Evolutionary conservation across 1,140 invertebrate species (phyloP), one percentile per base, ranked within the genome.

Genomic region (Diorhabda sublineata): DNA sequence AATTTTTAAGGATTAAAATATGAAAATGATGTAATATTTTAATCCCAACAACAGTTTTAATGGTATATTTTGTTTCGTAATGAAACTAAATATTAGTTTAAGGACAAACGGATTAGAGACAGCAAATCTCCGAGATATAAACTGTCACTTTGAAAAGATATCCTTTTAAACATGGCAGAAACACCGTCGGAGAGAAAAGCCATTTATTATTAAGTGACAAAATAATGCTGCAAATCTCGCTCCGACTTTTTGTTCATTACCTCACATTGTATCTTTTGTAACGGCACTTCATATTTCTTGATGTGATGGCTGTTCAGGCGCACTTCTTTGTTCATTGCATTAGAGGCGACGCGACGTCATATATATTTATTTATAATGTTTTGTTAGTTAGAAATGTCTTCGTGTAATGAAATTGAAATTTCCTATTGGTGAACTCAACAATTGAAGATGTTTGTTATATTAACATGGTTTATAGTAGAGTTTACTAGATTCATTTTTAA

Each of bases 71-170:
- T 26, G 26, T 26, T 26, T 26, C 26, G 26, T 52, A n/a, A n/a
- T 62, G 43, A 42, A 45, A n/a, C 45, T 3, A 45, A 62, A 44
- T 47, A 44, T 62, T 62, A 44, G 3, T 62, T 62, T 44, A 43
- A 62, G 26, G 44, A 62, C 61, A 62, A 62, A 44, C 43, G 43
- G 43, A 62, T 62, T 11, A 62, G 8, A 42, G 42, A 45, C 58
- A 44, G 61, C 61, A 62, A 62, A 62, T 62, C 61, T 62, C 61
- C 6, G 61, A 62, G 61, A 62, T 62, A 44, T 44, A 62, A 62
- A 62, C 61, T 62, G 61, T 62, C 61, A 62, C 61, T 62, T 62
- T 44, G 61, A 62, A 62, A 62, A 62, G 42, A 62, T 62, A 62
- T 62, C 61, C 61, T n/a, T 45, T 62, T 44, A 8, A 62, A 45